These are phyloP conservation scores for Malthinus flaveolus DNA, from an alignment of 2,888 invertebrate genomes.

Conservation along the genomic window DNA sequence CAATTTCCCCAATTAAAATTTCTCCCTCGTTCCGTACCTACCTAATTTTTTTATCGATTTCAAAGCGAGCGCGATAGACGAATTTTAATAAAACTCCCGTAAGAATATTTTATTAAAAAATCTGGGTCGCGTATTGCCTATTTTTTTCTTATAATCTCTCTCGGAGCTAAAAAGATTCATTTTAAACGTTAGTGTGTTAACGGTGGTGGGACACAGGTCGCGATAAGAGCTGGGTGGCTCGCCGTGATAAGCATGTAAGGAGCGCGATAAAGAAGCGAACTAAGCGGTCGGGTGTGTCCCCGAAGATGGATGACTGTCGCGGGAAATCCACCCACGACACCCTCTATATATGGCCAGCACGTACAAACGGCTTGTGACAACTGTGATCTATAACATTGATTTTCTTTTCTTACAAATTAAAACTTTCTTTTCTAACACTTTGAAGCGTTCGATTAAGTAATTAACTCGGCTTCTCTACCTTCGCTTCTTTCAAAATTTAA, in stretches of 20 bases:
- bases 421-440: neutral
- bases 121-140: too few species aligned
- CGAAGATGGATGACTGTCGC: slow-evolving; percentile 56
- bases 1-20: too few species aligned
- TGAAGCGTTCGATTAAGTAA: neutral
- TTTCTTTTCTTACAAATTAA: slow-evolving; percentile 38
- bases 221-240: slow-evolving; percentile 50
- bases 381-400: slow-evolving; percentile 56
- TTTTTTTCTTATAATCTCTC: too few species aligned
- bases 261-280: slow-evolving; percentile 50
- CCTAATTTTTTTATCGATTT: too few species aligned
- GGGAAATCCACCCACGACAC: slow-evolving; percentile 54
- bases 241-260: slow-evolving; percentile 55
- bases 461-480: neutral
- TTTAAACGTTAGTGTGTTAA: slow-evolving; percentile 35
- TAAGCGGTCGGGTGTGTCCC: slow-evolving; percentile 55
- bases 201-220: slow-evolving; percentile 48
- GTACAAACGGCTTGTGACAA: slow-evolving; percentile 54
- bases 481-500: neutral
- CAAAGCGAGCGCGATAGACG: too few species aligned
- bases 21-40: too few species aligned
- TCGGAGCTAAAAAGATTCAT: too few species aligned
- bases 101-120: neutral
- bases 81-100: neutral
- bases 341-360: slow-evolving; percentile 49